Evolutionary conservation across 1,140 invertebrate species (phyloP).

Genomic region (Trialeurodes vaporariorum): DNA sequence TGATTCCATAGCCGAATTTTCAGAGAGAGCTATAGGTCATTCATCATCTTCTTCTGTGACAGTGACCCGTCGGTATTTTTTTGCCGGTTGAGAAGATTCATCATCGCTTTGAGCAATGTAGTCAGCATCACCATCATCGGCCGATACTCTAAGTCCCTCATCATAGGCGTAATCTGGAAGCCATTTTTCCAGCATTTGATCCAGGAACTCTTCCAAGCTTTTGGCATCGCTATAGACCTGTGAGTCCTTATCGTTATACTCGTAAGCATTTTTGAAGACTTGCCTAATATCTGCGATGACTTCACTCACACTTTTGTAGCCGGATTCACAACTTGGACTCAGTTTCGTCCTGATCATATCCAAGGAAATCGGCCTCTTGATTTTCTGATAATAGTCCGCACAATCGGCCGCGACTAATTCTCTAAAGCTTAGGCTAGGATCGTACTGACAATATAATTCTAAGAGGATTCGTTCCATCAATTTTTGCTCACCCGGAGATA

Average conservation of each 20-base stretch:
- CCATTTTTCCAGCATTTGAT: constrained; percentile 67
- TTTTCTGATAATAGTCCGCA: constrained; percentile 60
- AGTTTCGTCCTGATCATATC: constrained; percentile 67
- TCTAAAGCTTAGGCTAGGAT: constrained; percentile 72
- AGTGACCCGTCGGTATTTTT: neutral
- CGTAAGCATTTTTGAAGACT: constrained; percentile 78
- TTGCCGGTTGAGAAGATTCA: neutral
- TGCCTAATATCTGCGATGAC: constrained; percentile 70
- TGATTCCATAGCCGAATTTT: neutral
- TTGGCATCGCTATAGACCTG: constrained; percentile 72
- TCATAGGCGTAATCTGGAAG: constrained; percentile 39
- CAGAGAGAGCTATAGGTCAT: neutral
- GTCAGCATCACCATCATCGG: constrained; percentile 7
- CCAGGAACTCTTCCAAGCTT: constrained; percentile 72
- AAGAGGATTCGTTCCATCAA: constrained; percentile 71
- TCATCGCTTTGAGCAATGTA: neutral
- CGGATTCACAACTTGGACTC: constrained; percentile 51
- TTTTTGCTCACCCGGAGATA: constrained; percentile 48
- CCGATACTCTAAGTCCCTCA: neutral
- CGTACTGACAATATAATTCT: constrained; percentile 81
- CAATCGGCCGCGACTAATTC: constrained; percentile 58
- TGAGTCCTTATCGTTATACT: constrained; percentile 62
- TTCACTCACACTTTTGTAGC: constrained; percentile 61
- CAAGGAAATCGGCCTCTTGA: constrained; percentile 70
- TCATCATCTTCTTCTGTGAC: neutral